Evolutionary conservation across 2,888 invertebrate species (phyloP).

Genomic region (Drosophila leonis): DNA sequence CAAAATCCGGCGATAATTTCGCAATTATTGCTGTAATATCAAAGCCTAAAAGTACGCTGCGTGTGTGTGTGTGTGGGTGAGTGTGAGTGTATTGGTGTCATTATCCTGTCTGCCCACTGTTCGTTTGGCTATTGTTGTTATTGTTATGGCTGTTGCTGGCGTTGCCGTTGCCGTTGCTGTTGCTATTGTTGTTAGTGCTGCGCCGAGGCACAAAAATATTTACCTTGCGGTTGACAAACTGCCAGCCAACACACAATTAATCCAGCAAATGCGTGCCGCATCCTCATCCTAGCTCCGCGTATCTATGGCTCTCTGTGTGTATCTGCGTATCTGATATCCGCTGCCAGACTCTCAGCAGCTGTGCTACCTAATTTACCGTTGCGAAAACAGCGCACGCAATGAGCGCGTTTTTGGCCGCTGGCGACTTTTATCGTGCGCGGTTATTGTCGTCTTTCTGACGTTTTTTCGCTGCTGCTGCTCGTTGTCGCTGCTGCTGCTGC

Average conservation of each 20-base stretch:
- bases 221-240: conserved; percentile 82
- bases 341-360: conserved; percentile 5
- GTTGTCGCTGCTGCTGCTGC: neutral
- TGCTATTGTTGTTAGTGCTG: conserved; percentile 25
- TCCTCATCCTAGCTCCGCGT: conserved; percentile 51
- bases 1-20: conserved; percentile 77
- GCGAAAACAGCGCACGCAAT: conserved; percentile 72
- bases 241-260: conserved; percentile 79
- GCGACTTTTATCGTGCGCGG: conserved; percentile 72
- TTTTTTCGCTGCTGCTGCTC: neutral
- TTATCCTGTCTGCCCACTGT: conserved; percentile 44
- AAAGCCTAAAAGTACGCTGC: conserved; percentile 49
- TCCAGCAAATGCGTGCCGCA: conserved; percentile 78
- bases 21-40: conserved; percentile 78
- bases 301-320: conserved; percentile 5
- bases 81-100: conserved; percentile 19
- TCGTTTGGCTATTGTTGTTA: conserved; percentile 43
- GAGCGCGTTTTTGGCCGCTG: conserved; percentile 74
- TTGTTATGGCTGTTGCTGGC: conserved; percentile 20
- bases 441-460: conserved; percentile 36
- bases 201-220: conserved; percentile 71
- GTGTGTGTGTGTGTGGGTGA: conserved; percentile 4
- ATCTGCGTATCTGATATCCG: conserved; percentile 17
- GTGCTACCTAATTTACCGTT: conserved; percentile 61
- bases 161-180: conserved; percentile 2